phyloP scores from a whole-genome alignment of 2,797 vertebrate genomes.

The Sebastes steindachneri region DNA sequence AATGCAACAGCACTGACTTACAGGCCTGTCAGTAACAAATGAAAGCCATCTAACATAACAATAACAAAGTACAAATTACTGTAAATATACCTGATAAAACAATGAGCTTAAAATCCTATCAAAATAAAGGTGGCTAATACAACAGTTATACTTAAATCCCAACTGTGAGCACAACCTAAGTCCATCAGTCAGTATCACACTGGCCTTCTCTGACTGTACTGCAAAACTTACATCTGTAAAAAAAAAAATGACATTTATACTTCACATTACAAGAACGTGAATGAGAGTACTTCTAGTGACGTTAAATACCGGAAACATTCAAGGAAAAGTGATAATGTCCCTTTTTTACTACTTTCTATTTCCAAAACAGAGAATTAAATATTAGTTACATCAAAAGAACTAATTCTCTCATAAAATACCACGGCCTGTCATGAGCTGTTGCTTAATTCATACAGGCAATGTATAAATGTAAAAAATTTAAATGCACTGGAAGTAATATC shows the following conservation, averaged over 20 bases:
- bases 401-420: neutral
- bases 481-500: neutral
- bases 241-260: neutral
- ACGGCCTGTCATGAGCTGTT: too few species aligned
- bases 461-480: neutral
- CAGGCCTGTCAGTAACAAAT: neutral
- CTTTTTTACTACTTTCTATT: neutral
- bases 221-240: neutral
- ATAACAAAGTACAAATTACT: slow-evolving; percentile 23
- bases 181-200: neutral
- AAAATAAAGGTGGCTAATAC: slow-evolving; percentile 16
- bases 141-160: neutral
- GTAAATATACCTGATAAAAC: slow-evolving; percentile 15
- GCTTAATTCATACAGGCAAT: neutral
- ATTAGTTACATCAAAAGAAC: neutral
- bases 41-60: slow-evolving; percentile 21
- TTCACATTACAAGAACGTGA: neutral
- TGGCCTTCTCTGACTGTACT: neutral
- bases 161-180: slow-evolving; percentile 1
- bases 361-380: neutral
- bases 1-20: slow-evolving; percentile 27
- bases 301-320: neutral
- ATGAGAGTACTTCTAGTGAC: neutral
- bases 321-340: neutral
- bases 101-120: slow-evolving; percentile 6